Percentiles rank a stretch among this genome's conserved stretches.
These are phyloP conservation scores for Limulus polyphemus DNA, from an alignment of 2,888 invertebrate species.

Conservation along the genomic window DNA sequence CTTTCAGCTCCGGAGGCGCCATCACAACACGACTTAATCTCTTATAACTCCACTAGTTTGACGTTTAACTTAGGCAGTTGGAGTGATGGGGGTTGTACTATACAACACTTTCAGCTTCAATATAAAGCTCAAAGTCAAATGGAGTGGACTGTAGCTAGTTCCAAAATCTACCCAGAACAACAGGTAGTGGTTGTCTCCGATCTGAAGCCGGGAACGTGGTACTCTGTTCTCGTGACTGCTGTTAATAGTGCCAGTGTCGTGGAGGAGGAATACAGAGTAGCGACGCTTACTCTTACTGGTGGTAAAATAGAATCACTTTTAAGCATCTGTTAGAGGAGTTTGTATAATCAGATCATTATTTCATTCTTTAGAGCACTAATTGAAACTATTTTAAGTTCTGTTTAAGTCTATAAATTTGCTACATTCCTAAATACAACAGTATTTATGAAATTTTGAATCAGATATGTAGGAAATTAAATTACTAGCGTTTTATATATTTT, in stretches of 20 bases:
- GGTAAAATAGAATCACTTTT: slow-evolving; percentile 46
- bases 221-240: slow-evolving; percentile 69
- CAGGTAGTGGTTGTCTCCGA: background rate
- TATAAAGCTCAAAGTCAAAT: background rate
- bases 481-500: too few species aligned
- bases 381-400: too few species aligned
- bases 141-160: background rate
- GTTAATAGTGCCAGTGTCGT: slow-evolving; percentile 85
- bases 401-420: too few species aligned
- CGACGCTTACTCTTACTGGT: slow-evolving; percentile 83
- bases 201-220: slow-evolving; percentile 34
- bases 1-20: background rate
- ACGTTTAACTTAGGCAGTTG: background rate
- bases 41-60: background rate
- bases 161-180: slow-evolving; percentile 1
- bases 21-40: background rate
- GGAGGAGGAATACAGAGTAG: slow-evolving; percentile 87
- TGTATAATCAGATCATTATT: too few species aligned
- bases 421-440: too few species aligned
- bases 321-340: background rate
- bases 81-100: background rate
- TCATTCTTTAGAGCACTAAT: too few species aligned
- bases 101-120: background rate
- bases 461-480: too few species aligned
- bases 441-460: too few species aligned